phyloP scores from a whole-genome alignment of 1,140 invertebrate species.

The Ceratoteleas bidentatus region DNA sequence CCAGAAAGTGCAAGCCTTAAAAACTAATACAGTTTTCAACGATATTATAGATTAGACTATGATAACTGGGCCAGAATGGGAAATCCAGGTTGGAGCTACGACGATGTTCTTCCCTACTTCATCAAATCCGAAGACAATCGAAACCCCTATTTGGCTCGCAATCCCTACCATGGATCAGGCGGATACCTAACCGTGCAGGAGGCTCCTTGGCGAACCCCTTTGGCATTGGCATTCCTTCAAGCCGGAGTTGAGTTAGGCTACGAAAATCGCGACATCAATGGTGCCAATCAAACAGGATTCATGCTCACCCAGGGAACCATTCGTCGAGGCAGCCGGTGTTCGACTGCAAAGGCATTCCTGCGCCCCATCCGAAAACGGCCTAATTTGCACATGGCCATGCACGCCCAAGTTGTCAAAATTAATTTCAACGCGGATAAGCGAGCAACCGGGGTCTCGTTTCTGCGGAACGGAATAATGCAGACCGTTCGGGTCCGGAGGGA shows the following conservation, averaged over 20 bases:
- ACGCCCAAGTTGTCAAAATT: conserved; percentile 88
- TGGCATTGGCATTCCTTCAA: conserved; percentile 90
- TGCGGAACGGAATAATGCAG: conserved; percentile 84
- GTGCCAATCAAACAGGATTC: conserved; percentile 90
- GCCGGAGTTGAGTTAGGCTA: conserved; percentile 89
- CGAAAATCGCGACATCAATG: conserved; percentile 90
- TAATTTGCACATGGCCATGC: conserved; percentile 92
- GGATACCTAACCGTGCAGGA: conserved; percentile 93
- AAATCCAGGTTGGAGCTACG: conserved; percentile 94
- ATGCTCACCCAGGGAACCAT: conserved; percentile 93
- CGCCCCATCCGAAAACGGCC: conserved; percentile 88
- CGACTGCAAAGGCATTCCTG: conserved; percentile 93
- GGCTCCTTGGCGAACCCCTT: conserved; percentile 89
- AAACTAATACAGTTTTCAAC: too few relatives aligned
- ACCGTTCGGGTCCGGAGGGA: conserved; percentile 87
- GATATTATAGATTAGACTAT: conserved; percentile 85
- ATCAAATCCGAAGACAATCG: conserved; percentile 93
- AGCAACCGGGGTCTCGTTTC: conserved; percentile 89
- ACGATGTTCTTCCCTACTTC: conserved; percentile 93
- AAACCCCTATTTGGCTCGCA: conserved; percentile 88
- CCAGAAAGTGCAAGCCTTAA: too few relatives aligned
- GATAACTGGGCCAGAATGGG: conserved; percentile 94
- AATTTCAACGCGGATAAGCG: conserved; percentile 86
- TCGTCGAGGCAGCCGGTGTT: conserved; percentile 91
- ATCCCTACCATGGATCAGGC: conserved; percentile 88